A percentile compares a stretch with the other conserved stretches of the same genome.
Evolutionary conservation across 1,140 invertebrate species (phyloP).

Genomic region (Mactra quadrangularis): DNA sequence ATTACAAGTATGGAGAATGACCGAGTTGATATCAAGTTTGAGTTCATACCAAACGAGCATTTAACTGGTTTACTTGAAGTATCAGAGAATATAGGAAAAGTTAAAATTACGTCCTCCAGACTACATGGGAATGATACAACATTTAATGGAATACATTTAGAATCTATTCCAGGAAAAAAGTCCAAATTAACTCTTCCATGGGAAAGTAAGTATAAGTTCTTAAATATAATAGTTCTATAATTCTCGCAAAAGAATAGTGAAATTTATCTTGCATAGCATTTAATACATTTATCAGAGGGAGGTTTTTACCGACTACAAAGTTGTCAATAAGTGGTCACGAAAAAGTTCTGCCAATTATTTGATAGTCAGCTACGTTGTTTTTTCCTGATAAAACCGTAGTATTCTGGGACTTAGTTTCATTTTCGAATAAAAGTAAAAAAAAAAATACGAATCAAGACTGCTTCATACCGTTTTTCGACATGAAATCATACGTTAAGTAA

Average conservation of each 20-base stretch:
- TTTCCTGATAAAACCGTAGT: too few relatives aligned
- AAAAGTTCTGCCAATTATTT: too few relatives aligned
- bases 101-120: slow-evolving; percentile 37
- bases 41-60: slow-evolving; percentile 47
- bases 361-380: too few relatives aligned
- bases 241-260: neutral
- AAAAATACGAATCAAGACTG: too few relatives aligned
- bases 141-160: neutral
- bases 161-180: neutral
- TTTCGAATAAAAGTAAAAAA: too few relatives aligned
- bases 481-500: too few relatives aligned
- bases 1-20: slow-evolving; percentile 38
- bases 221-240: neutral
- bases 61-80: slow-evolving; percentile 12
- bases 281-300: neutral
- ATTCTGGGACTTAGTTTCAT: too few relatives aligned
- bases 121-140: slow-evolving; percentile 12
- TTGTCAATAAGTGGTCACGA: too few relatives aligned
- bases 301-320: too few relatives aligned
- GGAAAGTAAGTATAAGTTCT: slow-evolving; percentile 6
- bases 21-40: slow-evolving; percentile 30
- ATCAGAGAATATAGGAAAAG: slow-evolving; percentile 42
- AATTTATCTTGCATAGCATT: neutral
- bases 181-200: slow-evolving; percentile 13
- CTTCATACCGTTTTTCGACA: too few relatives aligned